Base-by-base conservation (phyloP, 2,888 invertebrate genomes). In the Caenorhabditis sp. region DNA sequence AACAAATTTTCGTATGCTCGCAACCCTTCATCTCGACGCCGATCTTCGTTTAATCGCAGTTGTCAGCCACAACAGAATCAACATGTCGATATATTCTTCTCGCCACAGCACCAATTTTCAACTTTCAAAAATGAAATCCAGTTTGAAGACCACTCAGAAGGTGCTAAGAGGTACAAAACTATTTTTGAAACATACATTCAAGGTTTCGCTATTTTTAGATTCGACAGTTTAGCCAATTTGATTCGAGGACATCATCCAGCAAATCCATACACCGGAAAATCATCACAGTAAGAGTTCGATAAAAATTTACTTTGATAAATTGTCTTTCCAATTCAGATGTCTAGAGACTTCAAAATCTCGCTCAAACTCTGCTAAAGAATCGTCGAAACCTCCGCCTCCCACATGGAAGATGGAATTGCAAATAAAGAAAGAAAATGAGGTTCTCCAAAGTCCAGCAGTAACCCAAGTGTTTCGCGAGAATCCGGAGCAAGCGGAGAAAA, bases 371-470 rank as follows among this genome's bases (percentile, higher is more conserved):
- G 26, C 68, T 10, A 57, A 58, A 49, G 64, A 72, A 23, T 14
- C 57, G 1, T 25, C 21, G 17, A 66, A 69, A 38, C 52, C 56
- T 1, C 31, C 59, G 4, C 74, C 74, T 14, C 74, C 74, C 4
- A 69, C 66, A 1, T 74, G 74, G 74, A 74, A 74, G 53, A 74
- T 74, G 74, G 74, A 74, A 26, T 31, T 74, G 43, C 63, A 65
- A n/a, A 59, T 66, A 25, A 69, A 67, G 50, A 49, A 59, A 2
- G 52, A 62, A 14, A 31, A 59, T 10, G 56, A 26, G 25, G 50
- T 59, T 25, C 3, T 25, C 5, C 26, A 14, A 20, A 23, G 20
- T 63, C 31, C 60, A 52, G 17, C 63, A 21, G 17, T n/a, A 56
- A 1, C 67, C 61, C 27, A 23, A 67, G 49, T 71, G 63, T 23